These are phyloP conservation scores for Zoanthus solanderi DNA, from an alignment of 92 coral and sea anemone species.

Conservation along the genomic window DNA sequence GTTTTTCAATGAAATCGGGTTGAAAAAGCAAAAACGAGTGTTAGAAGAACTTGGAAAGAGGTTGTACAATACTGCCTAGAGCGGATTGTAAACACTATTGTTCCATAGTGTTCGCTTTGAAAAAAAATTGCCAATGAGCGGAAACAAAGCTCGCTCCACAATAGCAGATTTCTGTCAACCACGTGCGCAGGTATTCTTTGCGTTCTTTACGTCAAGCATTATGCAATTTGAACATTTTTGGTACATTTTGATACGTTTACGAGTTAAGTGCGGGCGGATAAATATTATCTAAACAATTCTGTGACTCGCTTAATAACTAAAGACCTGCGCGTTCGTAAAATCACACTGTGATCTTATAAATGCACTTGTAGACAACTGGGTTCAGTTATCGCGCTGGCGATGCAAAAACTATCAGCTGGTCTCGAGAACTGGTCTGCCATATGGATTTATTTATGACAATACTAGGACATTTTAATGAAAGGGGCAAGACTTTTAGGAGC, in stretches of 20 bases:
- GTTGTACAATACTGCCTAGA: constrained; percentile 21
- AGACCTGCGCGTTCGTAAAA: neutral
- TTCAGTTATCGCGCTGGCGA: constrained; percentile 25
- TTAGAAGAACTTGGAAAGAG: constrained; percentile 29
- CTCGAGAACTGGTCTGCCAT: constrained; percentile 31
- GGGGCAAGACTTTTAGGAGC: constrained; percentile 50
- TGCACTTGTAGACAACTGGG: neutral
- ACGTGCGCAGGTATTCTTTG: constrained; percentile 33
- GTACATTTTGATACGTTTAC: constrained; percentile 26
- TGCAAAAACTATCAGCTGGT: constrained; percentile 40
- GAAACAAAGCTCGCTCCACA: constrained; percentile 67
- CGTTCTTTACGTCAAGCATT: constrained; percentile 34
- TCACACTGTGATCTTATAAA: neutral
- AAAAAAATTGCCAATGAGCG: constrained; percentile 59
- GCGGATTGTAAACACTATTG: constrained; percentile 73
- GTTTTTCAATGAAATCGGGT: constrained; percentile 37
- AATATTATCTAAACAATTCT: constrained; percentile 16
- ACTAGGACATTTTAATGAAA: constrained; percentile 39
- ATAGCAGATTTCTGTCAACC: constrained; percentile 40
- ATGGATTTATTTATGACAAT: constrained; percentile 46
- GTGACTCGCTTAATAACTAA: neutral
- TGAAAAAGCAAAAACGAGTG: constrained; percentile 33
- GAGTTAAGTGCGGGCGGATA: constrained; percentile 34
- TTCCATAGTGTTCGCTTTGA: constrained; percentile 70
- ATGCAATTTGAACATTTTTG: constrained; percentile 11